These are phyloP conservation scores for Hoplostethus atlanticus DNA, from an alignment of 2,797 vertebrate genomes.

Conservation along the genomic window DNA sequence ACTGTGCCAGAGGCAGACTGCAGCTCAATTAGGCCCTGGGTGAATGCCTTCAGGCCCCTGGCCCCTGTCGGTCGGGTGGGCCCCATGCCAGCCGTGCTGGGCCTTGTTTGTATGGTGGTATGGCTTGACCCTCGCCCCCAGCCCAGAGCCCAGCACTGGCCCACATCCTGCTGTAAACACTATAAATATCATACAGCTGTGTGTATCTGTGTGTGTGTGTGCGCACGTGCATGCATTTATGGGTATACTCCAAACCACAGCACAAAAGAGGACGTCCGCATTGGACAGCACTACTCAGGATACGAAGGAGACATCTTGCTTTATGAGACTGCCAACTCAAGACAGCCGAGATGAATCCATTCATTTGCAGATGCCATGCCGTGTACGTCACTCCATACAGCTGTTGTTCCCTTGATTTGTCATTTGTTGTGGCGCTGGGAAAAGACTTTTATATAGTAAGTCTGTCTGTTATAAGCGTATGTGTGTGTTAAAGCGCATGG, in stretches of 20 bases:
- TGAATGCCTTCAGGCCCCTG: conserved; percentile 64
- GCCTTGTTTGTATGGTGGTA: conserved; percentile 69
- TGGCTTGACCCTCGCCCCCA: conserved; percentile 63
- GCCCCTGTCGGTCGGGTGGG: conserved; percentile 65
- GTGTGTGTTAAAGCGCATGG: conserved; percentile 2
- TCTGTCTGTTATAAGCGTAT: not conserved
- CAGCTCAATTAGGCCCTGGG: conserved; percentile 73
- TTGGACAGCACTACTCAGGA: conserved; percentile 23
- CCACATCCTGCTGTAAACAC: conserved; percentile 78
- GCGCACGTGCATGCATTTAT: conserved; percentile 41
- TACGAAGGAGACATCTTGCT: conserved; percentile 14
- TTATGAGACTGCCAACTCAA: conserved; percentile 39
- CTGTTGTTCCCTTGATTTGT: conserved; percentile 20
- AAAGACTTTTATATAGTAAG: no score
- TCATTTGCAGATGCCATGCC: conserved; percentile 42
- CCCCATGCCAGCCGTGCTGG: conserved; percentile 70
- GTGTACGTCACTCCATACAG: conserved; percentile 28
- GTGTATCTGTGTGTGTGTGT: conserved; percentile 55
- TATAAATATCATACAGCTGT: conserved; percentile 71
- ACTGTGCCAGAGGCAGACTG: conserved; percentile 34
- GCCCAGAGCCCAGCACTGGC: conserved; percentile 50
- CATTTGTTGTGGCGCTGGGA: not conserved
- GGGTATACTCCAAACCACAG: conserved; percentile 33
- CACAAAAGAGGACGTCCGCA: conserved; percentile 49
- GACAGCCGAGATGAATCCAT: conserved; percentile 49